Conservation (phyloP, 2,888 invertebrate genomes). For the Troilus luridus region DNA sequence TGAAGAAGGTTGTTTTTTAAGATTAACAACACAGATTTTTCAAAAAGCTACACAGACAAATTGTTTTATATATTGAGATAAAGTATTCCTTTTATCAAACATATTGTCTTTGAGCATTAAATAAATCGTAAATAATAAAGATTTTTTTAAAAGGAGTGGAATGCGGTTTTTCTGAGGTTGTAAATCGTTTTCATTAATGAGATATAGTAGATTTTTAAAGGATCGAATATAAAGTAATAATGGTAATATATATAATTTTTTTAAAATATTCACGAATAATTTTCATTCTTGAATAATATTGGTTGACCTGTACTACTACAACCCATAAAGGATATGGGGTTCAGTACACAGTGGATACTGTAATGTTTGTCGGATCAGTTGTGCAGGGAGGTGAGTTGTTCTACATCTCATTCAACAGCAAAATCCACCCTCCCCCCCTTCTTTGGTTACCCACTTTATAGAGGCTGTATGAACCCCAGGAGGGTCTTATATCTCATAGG, state of each 20-base stretch:
- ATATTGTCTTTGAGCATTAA: not conserved
- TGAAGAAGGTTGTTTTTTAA: constrained; percentile 41
- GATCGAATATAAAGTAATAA: not conserved
- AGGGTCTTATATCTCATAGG: too few relatives aligned
- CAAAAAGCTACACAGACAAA: constrained; percentile 34
- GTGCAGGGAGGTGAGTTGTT: too few relatives aligned
- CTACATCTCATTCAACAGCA: too few relatives aligned
- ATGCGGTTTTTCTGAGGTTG: not conserved
- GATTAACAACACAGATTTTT: constrained; percentile 29
- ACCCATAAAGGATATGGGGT: too few relatives aligned
- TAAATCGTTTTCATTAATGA: not conserved
- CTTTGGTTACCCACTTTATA: too few relatives aligned
- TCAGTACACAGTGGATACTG: too few relatives aligned
- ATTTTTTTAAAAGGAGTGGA: not conserved
- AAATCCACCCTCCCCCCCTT: too few relatives aligned
- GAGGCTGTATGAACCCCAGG: too few relatives aligned
- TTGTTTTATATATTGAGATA: constrained; percentile 32
- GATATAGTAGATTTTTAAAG: not conserved
- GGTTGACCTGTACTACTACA: too few relatives aligned
- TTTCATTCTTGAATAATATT: not conserved
- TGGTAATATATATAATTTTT: not conserved
- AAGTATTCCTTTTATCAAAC: constrained; percentile 24
- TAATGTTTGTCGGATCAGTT: too few relatives aligned
- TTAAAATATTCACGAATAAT: not conserved
- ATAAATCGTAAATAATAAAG: not conserved